Evolutionary conservation across 1,140 invertebrate genomes (phyloP), one percentile per base, ranked within the genome.

Genomic region (Danaus melanippus): DNA sequence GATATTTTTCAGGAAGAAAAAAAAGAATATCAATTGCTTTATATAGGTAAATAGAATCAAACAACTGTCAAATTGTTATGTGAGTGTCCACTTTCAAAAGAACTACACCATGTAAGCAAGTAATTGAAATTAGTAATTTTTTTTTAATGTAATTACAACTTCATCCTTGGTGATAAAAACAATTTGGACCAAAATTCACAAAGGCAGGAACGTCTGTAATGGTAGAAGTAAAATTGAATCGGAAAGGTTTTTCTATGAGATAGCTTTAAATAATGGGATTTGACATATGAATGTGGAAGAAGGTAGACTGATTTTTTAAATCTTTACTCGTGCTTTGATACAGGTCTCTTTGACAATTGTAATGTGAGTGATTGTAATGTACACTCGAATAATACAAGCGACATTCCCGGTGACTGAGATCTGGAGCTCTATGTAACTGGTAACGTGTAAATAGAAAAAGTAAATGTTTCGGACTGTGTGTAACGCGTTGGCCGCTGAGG

Each of bases 251-350:
- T 74, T 76, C 62, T 74, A 75, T 69, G 71, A 68, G 65, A 78
- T 72, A 83, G 82, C 82, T 83, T 83, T 85, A 85, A 84, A 72
- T 70, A 69, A 65, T 71, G 66, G 78, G 67, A 76, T 71, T 79
- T 75, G 77, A 76, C 69, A 74, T 69, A 69, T 63, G 60, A 71
- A 68, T 64, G 66, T 60, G 69, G 72, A 77, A 69, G 62, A 74
- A 66, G 75, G 79, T 75, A 80, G 79, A 85, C 82, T 85, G 82
- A 85, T 77, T 76, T 81, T 82, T 75, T 73, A 70, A 80, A 76
- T 66, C 64, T 77, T 77, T 77, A 81, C 77, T 76, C 70, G 71
- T 83, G 79, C 74, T 77, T 76, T 75, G 76, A 74, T 83, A 82
- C 79, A 83, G 82, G 74, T 85, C 74, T 72, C 69, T 72, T 32